Evolutionary conservation across 2,888 invertebrate species (phyloP).

Genomic region (Pyrrhosoma nymphula): DNA sequence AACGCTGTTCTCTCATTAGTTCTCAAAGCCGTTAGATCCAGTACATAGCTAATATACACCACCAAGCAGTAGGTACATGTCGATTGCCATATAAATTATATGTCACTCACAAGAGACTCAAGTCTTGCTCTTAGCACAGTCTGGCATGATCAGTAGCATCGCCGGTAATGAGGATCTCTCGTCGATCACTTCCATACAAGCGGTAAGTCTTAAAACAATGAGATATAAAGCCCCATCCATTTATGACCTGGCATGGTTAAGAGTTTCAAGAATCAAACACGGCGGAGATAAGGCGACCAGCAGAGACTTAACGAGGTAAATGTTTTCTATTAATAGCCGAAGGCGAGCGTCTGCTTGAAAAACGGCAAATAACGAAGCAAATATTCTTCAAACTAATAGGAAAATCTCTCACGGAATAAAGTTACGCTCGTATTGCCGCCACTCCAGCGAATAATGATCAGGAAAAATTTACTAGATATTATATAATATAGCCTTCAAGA

Average conservation of each 20-base stretch:
- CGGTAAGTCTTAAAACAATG: not conserved
- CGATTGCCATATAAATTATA: too few species aligned
- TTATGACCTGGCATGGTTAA: not conserved
- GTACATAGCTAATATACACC: too few species aligned
- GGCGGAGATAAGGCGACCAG: not conserved
- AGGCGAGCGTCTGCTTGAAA: not conserved
- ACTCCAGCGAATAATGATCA: not conserved
- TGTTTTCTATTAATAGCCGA: not conserved
- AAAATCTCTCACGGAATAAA: not conserved
- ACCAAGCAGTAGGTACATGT: too few species aligned
- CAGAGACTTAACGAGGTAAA: not conserved
- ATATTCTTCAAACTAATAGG: not conserved
- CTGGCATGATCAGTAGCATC: not conserved
- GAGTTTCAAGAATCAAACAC: not conserved
- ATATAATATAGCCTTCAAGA: not conserved
- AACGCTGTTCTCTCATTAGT: too few species aligned
- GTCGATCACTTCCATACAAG: not conserved
- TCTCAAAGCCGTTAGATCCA: too few species aligned
- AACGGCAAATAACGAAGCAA: not conserved
- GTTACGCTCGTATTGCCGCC: not conserved
- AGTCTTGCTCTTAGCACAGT: too few species aligned
- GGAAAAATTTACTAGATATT: not conserved
- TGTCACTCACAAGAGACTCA: too few species aligned
- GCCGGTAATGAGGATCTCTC: not conserved
- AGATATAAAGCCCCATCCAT: not conserved